These are phyloP conservation scores for Poliocrania exsul DNA, from an alignment of 2,797 vertebrate species.

Conservation along the genomic window DNA sequence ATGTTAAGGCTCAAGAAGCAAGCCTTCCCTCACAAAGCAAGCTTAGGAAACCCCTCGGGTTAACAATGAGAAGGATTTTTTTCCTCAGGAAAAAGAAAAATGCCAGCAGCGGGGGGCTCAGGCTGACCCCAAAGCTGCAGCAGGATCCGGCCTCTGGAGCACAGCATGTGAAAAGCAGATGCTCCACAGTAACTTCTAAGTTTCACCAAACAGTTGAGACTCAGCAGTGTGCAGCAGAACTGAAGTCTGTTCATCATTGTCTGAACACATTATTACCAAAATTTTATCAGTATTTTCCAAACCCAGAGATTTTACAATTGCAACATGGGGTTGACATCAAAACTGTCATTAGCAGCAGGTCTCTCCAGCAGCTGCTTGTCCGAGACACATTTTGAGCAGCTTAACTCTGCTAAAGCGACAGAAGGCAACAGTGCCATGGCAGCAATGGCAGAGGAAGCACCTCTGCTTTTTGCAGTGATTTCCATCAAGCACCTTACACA, in stretches of 20 bases:
- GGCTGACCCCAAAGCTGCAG: background rate
- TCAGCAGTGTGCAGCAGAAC: rapidly evolving
- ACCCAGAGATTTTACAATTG: background rate
- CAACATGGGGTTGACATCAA: background rate
- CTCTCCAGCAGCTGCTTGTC: background rate
- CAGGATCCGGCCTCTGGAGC: background rate
- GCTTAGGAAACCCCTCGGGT: background rate
- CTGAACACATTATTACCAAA: background rate
- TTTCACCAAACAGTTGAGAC: background rate
- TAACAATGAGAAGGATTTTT: conserved; percentile 55
- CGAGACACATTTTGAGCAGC: background rate
- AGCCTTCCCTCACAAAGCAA: conserved; percentile 45
- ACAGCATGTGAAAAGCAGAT: background rate
- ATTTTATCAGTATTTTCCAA: background rate
- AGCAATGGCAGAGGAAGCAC: background rate
- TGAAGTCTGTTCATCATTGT: background rate
- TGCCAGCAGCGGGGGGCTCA: conserved; percentile 35
- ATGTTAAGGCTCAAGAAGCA: conserved; percentile 59
- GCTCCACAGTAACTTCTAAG: background rate
- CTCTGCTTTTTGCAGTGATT: background rate
- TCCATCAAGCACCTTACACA: background rate
- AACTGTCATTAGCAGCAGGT: background rate
- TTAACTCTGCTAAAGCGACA: background rate
- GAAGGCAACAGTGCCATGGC: background rate
- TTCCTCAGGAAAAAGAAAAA: conserved; percentile 38